phyloP scores from a whole-genome alignment of 2,797 vertebrate genomes.

The Sebastes variabilis region DNA sequence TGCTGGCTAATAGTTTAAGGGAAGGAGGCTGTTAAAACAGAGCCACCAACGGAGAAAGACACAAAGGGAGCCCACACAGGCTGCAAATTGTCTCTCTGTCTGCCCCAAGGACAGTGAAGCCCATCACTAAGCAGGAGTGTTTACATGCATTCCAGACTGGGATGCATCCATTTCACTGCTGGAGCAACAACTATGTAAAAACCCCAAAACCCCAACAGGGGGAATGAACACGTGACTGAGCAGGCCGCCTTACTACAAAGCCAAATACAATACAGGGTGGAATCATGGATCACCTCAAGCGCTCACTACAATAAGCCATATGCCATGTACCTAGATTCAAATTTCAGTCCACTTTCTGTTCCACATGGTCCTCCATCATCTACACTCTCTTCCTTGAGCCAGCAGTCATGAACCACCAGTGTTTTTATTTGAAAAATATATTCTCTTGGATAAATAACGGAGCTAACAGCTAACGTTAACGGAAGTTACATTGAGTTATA shows the following conservation, averaged over 20 bases:
- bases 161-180: constrained; percentile 43
- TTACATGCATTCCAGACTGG: constrained; percentile 64
- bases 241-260: background rate
- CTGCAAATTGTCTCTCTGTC: constrained; percentile 57
- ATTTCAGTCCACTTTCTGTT: background rate
- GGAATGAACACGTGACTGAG: constrained; percentile 35
- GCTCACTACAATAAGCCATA: constrained; percentile 1
- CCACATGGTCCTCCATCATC: background rate
- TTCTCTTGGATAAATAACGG: background rate
- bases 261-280: constrained; percentile 10
- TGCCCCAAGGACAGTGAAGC: constrained; percentile 47
- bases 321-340: background rate
- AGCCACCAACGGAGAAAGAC: constrained; percentile 64
- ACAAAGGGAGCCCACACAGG: constrained; percentile 75
- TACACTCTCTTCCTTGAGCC: background rate
- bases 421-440: background rate
- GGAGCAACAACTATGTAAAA: constrained; percentile 31
- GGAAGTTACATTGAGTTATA: background rate
- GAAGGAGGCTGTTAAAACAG: constrained; percentile 69
- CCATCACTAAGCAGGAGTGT: constrained; percentile 28
- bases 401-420: background rate
- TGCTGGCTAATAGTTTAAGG: constrained; percentile 57
- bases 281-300: constrained; percentile 10
- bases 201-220: constrained; percentile 35
- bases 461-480: background rate